Evolutionary conservation across 2,797 vertebrate species (phyloP).

Genomic region (Simalia tracyae): DNA sequence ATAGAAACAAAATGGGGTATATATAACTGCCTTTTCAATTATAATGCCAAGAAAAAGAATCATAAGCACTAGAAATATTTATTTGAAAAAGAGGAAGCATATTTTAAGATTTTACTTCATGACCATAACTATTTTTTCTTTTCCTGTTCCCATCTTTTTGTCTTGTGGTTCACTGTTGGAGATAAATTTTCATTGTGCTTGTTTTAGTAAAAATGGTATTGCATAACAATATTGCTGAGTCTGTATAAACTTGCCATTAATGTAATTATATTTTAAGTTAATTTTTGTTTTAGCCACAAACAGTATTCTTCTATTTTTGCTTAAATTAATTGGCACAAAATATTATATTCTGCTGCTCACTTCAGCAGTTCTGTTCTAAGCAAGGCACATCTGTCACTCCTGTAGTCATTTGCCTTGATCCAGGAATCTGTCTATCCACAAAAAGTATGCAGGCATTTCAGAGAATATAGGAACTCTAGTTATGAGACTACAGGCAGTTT

Average conservation of each 20-base stretch:
- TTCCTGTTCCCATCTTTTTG: not conserved
- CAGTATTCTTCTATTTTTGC: not conserved
- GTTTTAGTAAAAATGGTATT: constrained; percentile 4
- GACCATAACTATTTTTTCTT: constrained; percentile 1
- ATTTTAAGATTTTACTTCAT: constrained; percentile 30
- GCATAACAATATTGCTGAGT: not conserved
- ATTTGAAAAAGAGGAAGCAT: constrained; percentile 4
- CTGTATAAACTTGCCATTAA: not conserved
- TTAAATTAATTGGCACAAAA: constrained; percentile 35
- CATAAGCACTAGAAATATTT: constrained; percentile 21
- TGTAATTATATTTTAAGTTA: not conserved
- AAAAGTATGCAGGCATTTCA: not conserved
- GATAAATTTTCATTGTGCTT: constrained; percentile 4
- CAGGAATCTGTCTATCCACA: not conserved
- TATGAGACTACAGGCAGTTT: not conserved
- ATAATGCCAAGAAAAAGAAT: not conserved
- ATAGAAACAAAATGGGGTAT: not conserved
- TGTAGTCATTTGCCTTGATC: constrained; percentile 5
- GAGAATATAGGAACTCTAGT: not conserved
- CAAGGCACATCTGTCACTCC: not conserved
- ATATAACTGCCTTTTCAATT: constrained; percentile 1
- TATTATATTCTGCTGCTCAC: not conserved
- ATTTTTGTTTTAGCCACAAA: constrained; percentile 21
- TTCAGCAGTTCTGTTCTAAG: constrained; percentile 33
- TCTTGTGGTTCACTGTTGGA: not conserved